Base-by-base conservation (phyloP, 2,888 invertebrate genomes). In the Tetramorium bicarinatum region DNA sequence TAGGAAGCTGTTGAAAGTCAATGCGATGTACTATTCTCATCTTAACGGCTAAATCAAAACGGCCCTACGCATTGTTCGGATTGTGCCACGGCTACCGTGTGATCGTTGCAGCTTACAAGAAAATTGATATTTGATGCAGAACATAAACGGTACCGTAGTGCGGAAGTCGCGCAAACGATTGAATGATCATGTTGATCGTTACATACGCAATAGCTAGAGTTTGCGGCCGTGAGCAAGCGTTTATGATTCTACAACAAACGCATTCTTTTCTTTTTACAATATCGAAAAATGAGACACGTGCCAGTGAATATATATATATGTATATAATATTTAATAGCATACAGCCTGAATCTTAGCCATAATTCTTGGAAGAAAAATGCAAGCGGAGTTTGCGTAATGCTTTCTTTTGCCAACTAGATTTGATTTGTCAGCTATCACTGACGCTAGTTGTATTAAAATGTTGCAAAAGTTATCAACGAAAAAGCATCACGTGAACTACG, bases 331-430 rank as follows among this genome's bases (percentile, higher is more conserved):
- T 67, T 47, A 34, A n/a, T 13, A 52, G 13, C 18, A 25, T 29
- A 69, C 15, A 15, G 18, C 15, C 18, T 44, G 21, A 52, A 67
- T 75, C 8, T 3, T 54, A 67, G 18, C 34, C 54, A 52, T 66
- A 1, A 54, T 3, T 66, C 15, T 52, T 54, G 77, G 77, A 77
- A 67, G 77, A 67, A 67, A 77, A 77, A 67, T 15, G 29, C 7
- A 34, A 47, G 47, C 74, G 9, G 9, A 47, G 44, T 64, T 74
- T 47, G 29, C 44, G 11, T 47, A 34, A 76, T 49, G 21, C 34
- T 64, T 62, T 49, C 49, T 49, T 9, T 75, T 62, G n/a, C 34
- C 52, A 47, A 61, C 15, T 34, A 34, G 0, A 7, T 41, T 21
- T 44, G 21, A 13, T 62, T 62, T 34, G 21, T 47, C 29, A 49